Base-by-base conservation (phyloP, 2,113 vertebrate genomes). In the Pseudorasbora parva region DNA sequence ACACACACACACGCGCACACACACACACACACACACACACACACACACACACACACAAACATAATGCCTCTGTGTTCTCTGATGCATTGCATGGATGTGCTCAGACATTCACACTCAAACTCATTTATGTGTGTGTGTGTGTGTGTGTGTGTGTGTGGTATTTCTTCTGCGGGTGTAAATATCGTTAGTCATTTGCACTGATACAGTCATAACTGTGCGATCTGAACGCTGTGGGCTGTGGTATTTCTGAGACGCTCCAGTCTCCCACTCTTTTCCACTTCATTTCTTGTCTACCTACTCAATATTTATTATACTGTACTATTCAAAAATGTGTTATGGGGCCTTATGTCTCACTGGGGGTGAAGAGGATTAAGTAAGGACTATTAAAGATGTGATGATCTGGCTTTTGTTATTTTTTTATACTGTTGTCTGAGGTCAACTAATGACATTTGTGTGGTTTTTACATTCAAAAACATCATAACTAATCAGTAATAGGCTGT, bases 61-160 rank as follows among this genome's bases (percentile, higher is more conserved):
- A 37, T 37, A 10, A 57, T 77, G 74, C 51, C 37, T 77, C 27
- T 76, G 51, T 54, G 72, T 62, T 64, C 27, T 41, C 33, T 45
- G 41, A 15, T 27, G n/a, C 45, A 49, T 27, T 73, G n/a, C n/a
- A 19, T 27, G 45, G 8, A 75, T 23, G 54, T 57, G 7, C 15
- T 37, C 25, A 33, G 23, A 56, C 27, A 56, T 54, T 54, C 11
- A 8, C 19, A 2, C 3, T 21, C 33, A 57, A n/a, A 7, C 9
- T 2, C 11, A 2, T 77, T 41, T 77, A 21, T 54, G 49, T 57
- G 51, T 77, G 30, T n/a, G 19, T 47, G 4, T 57, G 51, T 57
- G 30, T 77, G 51, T n/a, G 6, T n/a, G n/a, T n/a, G n/a, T n/a
- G n/a, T n/a, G n/a, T 3, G 2, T 57, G 73, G 17, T n/a, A 7